Base-by-base conservation (phyloP, 2,113 vertebrate genomes). In the Cyprinodon brontotheroides region DNA sequence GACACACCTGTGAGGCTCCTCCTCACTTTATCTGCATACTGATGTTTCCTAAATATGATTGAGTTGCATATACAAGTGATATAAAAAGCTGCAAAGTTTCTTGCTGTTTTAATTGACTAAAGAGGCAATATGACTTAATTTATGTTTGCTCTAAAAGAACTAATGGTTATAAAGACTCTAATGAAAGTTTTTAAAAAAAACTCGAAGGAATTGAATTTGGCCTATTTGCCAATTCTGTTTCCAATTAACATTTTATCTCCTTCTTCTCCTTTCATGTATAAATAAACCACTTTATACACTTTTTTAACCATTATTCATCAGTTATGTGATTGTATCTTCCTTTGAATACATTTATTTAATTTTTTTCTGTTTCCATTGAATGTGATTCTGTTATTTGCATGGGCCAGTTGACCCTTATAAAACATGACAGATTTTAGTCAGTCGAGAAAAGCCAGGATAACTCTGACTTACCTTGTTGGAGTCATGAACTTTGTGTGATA, bases 11-110 rank as follows among this genome's bases (percentile, higher is more conserved):
- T 53, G 71, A 68, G 63, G 38, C 20, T 48, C 65, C 65, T 72
- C 70, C 50, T 50, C 15, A 20, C 48, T 53, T 67, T 11, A 71
- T 78, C 40, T 36, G 43, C 3, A 9, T 29, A 63, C 22, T 66
- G 50, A 36, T 79, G 40, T 77, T 78, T 61, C 68, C 71, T 62
- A 38, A 47, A 65, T 77, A 3, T 62, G 43, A 60, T 40, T 43
- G 53, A 62, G 17, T 43, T 29, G 14, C 48, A 29, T 74, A 65
- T 17, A 17, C 29, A 12, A 14, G 15, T 15, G 9, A 41, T 38
- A 13, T 5, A n/a, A 37, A 36, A 62, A 37, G 14, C 36, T 17
- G 29, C 29, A 39, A 20, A 37, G 38, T 68, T 37, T 68, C 13
- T 37, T 38, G 47, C n/a, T 65, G 48, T 50, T 15, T 17, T 50